Percentiles rank a stretch among this genome's conserved stretches.
These are phyloP conservation scores for Poeciliopsis occidentalis DNA, from an alignment of 2,113 vertebrate genomes.

Conservation along the genomic window DNA sequence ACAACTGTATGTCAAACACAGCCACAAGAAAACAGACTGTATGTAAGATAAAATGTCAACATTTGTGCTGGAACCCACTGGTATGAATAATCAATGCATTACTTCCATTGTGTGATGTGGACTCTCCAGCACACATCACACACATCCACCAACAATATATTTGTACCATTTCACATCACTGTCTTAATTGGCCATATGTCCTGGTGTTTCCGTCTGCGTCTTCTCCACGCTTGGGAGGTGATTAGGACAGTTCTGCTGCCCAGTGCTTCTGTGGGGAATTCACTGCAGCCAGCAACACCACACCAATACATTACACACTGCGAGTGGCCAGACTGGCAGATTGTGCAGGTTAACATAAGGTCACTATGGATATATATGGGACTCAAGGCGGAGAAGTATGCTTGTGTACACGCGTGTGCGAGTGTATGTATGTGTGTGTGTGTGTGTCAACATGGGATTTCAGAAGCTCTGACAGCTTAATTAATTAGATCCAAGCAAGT, in stretches of 20 bases:
- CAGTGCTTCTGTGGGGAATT: constrained; percentile 52
- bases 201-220: constrained; percentile 47
- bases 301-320: constrained; percentile 36
- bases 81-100: constrained; percentile 6
- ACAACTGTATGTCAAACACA: not conserved
- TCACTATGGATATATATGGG: constrained; percentile 23
- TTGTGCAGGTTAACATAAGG: constrained; percentile 64
- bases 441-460: constrained; percentile 57
- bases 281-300: constrained; percentile 28
- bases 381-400: not conserved
- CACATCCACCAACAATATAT: constrained; percentile 19
- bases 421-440: not conserved
- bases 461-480: constrained; percentile 71
- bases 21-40: not conserved
- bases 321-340: constrained; percentile 53
- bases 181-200: constrained; percentile 74
- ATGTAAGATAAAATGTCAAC: not conserved
- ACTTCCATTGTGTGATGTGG: constrained; percentile 25
- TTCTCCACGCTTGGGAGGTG: constrained; percentile 63
- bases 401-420: not conserved
- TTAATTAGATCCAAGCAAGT: constrained; percentile 66
- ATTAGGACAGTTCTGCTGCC: constrained; percentile 63
- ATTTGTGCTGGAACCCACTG: not conserved
- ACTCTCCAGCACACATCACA: constrained; percentile 8
- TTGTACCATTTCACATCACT: constrained; percentile 33